Conservation (phyloP, 37 sponge, comb jelly and placozoan species). For the Bolinopsis microptera region DNA sequence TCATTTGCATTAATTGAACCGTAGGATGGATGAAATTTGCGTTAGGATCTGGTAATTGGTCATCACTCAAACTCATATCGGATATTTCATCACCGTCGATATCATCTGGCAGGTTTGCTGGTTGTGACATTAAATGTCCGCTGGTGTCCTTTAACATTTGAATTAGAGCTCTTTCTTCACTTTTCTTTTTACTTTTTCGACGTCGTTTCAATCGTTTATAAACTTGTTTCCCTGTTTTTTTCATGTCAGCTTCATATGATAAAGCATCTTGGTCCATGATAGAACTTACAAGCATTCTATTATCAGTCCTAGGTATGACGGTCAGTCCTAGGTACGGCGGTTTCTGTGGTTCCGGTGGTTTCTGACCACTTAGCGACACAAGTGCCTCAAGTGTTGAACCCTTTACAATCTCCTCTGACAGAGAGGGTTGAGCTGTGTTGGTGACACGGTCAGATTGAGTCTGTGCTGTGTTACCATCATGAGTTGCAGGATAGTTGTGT, state of each 20-base stretch:
- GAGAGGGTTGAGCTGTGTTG: neutral
- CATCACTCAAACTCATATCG: neutral
- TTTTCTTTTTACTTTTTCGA: too few species aligned
- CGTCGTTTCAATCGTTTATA: too few species aligned
- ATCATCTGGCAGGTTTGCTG: neutral
- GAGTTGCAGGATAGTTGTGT: too few species aligned
- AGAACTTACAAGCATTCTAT: neutral
- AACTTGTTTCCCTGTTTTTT: too few species aligned
- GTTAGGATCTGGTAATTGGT: neutral
- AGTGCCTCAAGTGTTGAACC: neutral
- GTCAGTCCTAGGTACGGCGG: neutral
- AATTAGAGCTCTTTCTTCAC: too few species aligned
- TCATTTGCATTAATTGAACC: too few species aligned
- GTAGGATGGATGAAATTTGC: too few species aligned
- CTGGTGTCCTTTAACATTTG: too few species aligned
- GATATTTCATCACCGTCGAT: neutral
- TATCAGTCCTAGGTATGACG: neutral
- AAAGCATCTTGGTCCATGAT: neutral
- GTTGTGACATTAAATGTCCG: neutral
- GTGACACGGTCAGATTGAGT: neutral
- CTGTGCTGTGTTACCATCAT: neutral
- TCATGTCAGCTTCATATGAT: neutral
- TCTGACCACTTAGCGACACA: neutral
- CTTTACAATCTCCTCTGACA: neutral
- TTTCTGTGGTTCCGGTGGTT: neutral